Evolutionary conservation across 2,888 invertebrate genomes (phyloP).

Genomic region (Noctua comes): DNA sequence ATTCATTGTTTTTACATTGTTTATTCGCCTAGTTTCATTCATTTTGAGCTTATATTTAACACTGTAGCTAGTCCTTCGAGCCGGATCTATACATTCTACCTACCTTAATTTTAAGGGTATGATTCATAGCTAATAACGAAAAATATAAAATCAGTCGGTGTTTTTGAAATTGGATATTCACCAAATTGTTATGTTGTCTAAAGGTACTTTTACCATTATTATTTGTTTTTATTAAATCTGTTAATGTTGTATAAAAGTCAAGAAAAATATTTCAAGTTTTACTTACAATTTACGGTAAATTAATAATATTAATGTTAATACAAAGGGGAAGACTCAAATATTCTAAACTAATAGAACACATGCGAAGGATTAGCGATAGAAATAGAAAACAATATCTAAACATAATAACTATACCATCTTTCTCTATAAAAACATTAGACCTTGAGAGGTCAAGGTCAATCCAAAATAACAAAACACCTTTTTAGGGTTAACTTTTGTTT

Average conservation of each 20-base stretch:
- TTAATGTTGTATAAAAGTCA: slow-evolving; percentile 22
- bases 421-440: not conserved
- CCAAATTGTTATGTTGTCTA: not conserved
- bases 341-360: slow-evolving; percentile 54
- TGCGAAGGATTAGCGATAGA: slow-evolving; percentile 57
- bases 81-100: not conserved
- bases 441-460: slow-evolving; percentile 12
- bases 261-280: slow-evolving; percentile 17
- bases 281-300: slow-evolving; percentile 38
- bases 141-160: not conserved
- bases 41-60: not conserved
- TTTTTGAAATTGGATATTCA: not conserved
- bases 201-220: slow-evolving; percentile 8
- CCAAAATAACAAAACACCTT: not conserved
- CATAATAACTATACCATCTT: slow-evolving; percentile 49
- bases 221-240: not conserved
- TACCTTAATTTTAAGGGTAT: not conserved
- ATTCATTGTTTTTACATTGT: not conserved
- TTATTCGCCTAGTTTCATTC: not conserved
- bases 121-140: not conserved
- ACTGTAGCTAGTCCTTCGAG: not conserved
- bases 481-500: slow-evolving; percentile 8
- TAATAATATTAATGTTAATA: slow-evolving; percentile 50
- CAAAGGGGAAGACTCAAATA: slow-evolving; percentile 32
- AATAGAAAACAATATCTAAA: slow-evolving; percentile 32